Percentiles rank a stretch among this genome's conserved stretches.
Conservation (phyloP, 2,888 invertebrate species). For the Cynaeus angustus region DNA sequence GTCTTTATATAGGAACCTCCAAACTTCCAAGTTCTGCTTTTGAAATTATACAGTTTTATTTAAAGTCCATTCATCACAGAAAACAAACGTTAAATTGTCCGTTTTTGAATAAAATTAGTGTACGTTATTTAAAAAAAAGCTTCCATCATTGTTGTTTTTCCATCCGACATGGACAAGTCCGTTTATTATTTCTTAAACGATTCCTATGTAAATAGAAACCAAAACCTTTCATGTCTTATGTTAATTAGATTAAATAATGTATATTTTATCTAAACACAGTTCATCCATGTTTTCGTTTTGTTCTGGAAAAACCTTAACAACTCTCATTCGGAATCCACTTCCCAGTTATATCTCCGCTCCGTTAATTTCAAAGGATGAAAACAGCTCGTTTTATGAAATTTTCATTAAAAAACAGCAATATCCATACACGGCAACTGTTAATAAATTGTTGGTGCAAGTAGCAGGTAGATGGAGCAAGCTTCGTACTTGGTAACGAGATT, state of each 20-base stretch:
- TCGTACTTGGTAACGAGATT: constrained; percentile 51
- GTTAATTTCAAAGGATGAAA: constrained; percentile 20
- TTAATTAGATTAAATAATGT: constrained; percentile 17
- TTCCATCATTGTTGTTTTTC: background rate
- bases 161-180: constrained; percentile 1
- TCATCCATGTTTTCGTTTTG: constrained; percentile 7
- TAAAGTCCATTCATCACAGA: no score
- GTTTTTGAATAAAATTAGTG: constrained; percentile 19
- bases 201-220: constrained; percentile 24
- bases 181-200: constrained; percentile 24
- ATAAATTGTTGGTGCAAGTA: constrained; percentile 42
- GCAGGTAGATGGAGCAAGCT: constrained; percentile 42
- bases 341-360: background rate
- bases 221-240: constrained; percentile 26
- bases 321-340: constrained; percentile 5
- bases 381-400: constrained; percentile 25
- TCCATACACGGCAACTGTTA: constrained; percentile 30
- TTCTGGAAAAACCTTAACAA: constrained; percentile 6
- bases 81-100: no score
- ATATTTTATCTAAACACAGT: constrained; percentile 13
- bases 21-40: no score
- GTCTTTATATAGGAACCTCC: no score
- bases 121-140: constrained; percentile 14
- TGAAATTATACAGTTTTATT: no score
- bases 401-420: constrained; percentile 41